phyloP scores from a whole-genome alignment of 92 coral and sea anemone genomes.

The Epizoanthus stellaris region DNA sequence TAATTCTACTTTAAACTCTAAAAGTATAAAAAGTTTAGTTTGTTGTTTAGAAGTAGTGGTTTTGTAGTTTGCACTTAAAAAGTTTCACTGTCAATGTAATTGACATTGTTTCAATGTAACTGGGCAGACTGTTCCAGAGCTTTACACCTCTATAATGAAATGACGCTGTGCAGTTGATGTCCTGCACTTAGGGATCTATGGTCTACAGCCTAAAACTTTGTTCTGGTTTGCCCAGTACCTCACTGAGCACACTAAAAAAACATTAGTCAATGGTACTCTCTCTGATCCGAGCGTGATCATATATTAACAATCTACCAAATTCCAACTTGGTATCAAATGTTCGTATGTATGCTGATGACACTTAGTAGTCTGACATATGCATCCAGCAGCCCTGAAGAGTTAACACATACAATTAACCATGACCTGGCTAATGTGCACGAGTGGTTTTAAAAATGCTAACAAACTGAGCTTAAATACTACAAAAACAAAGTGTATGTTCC shows the following conservation, averaged over 20 bases:
- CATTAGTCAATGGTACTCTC: neutral
- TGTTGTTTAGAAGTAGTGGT: too few relatives aligned
- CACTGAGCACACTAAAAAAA: neutral
- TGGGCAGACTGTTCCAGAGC: too few relatives aligned
- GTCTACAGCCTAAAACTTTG: conserved; percentile 9
- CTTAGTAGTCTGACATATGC: conserved; percentile 41
- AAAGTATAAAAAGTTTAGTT: too few relatives aligned
- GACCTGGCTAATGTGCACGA: conserved; percentile 20
- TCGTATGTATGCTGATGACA: conserved; percentile 37
- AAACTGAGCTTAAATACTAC: conserved; percentile 45
- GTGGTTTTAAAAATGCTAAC: conserved; percentile 49
- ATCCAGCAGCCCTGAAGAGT: conserved; percentile 13
- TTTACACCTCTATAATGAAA: too few relatives aligned
- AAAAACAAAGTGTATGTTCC: conserved; percentile 41
- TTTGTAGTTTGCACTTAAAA: too few relatives aligned
- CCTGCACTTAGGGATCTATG: neutral
- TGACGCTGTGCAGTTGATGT: too few relatives aligned
- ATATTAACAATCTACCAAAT: too few relatives aligned
- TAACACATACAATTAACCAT: neutral
- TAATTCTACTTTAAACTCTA: too few relatives aligned
- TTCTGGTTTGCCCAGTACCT: conserved; percentile 10
- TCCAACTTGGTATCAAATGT: neutral
- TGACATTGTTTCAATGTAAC: too few relatives aligned
- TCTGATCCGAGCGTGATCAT: neutral
- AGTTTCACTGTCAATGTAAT: too few relatives aligned